Conservation (phyloP, 2,113 vertebrate species). For the Irena cyanogastra region DNA sequence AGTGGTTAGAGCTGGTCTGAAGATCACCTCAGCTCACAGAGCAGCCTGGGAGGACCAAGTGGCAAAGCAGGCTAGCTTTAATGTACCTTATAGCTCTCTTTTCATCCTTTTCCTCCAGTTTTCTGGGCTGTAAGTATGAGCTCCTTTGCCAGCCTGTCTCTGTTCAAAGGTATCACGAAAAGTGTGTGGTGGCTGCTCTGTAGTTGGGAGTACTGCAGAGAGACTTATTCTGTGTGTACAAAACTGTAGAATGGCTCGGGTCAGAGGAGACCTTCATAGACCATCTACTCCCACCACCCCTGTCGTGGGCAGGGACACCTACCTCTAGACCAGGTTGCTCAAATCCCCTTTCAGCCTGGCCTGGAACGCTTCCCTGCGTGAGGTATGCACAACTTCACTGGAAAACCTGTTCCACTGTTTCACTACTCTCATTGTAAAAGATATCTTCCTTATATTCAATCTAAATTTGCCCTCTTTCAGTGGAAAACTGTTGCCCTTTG, state of each 20-base stretch:
- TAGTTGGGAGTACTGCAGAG: background rate
- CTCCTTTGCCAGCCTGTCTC: background rate
- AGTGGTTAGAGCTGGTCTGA: background rate
- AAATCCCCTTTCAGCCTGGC: fast-evolving
- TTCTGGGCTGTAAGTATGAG: background rate
- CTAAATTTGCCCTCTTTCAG: background rate
- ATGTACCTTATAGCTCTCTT: background rate
- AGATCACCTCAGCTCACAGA: background rate
- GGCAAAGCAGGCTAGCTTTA: background rate
- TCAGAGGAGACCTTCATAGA: background rate
- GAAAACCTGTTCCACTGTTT: background rate
- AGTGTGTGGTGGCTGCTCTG: background rate
- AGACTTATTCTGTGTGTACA: background rate
- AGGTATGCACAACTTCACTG: background rate
- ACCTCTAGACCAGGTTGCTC: background rate
- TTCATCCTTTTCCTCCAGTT: background rate
- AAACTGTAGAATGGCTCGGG: background rate
- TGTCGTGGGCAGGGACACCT: background rate
- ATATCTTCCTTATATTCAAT: background rate
- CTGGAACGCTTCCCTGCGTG: background rate
- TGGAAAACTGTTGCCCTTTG: background rate
- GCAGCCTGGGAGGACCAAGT: background rate
- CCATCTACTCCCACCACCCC: background rate
- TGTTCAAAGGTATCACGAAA: background rate
- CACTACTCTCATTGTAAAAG: background rate